These are phyloP conservation scores for Gonioctena quinquepunctata DNA, from an alignment of 1,140 invertebrate species.

Conservation along the genomic window DNA sequence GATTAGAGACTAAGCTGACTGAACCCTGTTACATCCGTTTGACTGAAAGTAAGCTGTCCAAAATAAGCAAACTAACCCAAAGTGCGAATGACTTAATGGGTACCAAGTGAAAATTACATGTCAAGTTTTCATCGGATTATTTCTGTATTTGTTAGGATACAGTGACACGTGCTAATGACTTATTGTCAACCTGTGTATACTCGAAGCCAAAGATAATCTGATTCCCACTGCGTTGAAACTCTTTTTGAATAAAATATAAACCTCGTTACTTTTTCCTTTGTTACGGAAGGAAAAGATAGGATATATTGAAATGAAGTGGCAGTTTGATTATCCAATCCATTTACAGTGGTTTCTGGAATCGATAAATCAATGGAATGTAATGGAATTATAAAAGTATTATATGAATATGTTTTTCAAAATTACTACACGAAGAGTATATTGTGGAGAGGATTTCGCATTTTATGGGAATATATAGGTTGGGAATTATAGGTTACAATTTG, in stretches of 20 bases:
- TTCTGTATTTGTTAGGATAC: background rate
- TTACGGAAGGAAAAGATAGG: background rate
- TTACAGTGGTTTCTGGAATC: too few relatives aligned
- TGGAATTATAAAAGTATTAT: too few relatives aligned
- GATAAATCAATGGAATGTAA: too few relatives aligned
- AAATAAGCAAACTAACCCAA: constrained; percentile 5
- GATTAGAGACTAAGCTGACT: background rate
- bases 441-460: too few relatives aligned
- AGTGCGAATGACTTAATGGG: background rate
- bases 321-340: too few relatives aligned
- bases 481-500: too few relatives aligned
- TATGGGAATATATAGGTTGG: too few relatives aligned
- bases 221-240: background rate
- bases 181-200: background rate
- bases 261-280: background rate
- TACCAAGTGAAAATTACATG: constrained; percentile 5
- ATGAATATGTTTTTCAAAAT: too few relatives aligned
- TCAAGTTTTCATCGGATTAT: constrained; percentile 1
- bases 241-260: background rate
- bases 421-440: too few relatives aligned
- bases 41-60: constrained; percentile 4
- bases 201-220: background rate
- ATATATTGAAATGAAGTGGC: too few relatives aligned
- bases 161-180: background rate
- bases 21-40: background rate